phyloP scores from a whole-genome alignment of 2,888 invertebrate genomes.

The Celastrina argiolus region DNA sequence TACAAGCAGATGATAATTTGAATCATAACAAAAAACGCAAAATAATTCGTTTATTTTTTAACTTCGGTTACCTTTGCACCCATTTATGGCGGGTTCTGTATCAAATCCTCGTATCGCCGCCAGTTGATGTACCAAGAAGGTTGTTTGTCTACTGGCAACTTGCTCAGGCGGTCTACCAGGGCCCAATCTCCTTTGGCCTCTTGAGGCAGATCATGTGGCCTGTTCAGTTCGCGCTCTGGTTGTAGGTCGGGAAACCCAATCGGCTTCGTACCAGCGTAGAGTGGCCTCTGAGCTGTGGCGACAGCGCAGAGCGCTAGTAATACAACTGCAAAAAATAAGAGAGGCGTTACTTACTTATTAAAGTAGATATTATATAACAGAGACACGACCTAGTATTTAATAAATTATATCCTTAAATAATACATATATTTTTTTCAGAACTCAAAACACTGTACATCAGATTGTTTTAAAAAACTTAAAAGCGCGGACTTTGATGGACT shows the following conservation, averaged over 20 bases:
- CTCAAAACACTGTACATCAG: too few relatives aligned
- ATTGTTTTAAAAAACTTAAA: too few relatives aligned
- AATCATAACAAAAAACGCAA: too few relatives aligned
- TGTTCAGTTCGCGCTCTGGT: constrained; percentile 37
- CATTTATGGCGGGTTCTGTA: constrained; percentile 55
- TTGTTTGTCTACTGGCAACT: constrained; percentile 78
- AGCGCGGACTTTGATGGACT: too few relatives aligned
- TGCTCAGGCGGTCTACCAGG: constrained; percentile 74
- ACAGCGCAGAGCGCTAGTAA: constrained; percentile 24
- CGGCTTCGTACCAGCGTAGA: constrained; percentile 78
- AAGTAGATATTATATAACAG: too few relatives aligned
- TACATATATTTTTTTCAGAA: too few relatives aligned
- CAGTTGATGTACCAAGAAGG: constrained; percentile 85
- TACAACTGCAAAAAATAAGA: constrained; percentile 23
- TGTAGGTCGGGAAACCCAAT: constrained; percentile 76
- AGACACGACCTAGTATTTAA: too few relatives aligned
- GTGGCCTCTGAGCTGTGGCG: constrained; percentile 60
- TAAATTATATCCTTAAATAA: too few relatives aligned
- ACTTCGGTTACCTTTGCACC: too few relatives aligned
- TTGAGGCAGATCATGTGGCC: constrained; percentile 64
- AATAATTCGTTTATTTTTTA: too few relatives aligned
- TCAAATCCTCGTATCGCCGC: constrained; percentile 76
- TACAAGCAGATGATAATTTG: too few relatives aligned
- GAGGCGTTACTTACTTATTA: too few relatives aligned
- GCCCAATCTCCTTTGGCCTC: constrained; percentile 78